These are phyloP conservation scores for Gadus macrocephalus DNA, from an alignment of 2,113 vertebrate genomes.

Conservation along the genomic window DNA sequence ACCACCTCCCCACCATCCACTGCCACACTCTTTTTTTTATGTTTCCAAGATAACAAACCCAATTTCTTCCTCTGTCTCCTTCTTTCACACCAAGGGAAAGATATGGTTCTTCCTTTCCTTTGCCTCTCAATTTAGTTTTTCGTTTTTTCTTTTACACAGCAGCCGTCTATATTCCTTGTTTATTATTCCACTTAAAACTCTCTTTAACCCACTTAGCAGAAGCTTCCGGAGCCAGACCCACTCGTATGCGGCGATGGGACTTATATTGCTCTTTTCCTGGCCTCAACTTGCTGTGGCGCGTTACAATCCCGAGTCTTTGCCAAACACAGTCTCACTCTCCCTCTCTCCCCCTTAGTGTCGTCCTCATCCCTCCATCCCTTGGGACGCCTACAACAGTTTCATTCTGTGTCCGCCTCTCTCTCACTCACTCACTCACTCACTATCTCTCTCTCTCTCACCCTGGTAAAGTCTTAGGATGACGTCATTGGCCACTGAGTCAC, in stretches of 20 bases:
- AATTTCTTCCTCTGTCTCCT: slow-evolving; percentile 51
- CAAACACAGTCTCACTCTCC: background rate
- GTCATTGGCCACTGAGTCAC: slow-evolving; percentile 55
- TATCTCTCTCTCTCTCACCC: slow-evolving; percentile 43
- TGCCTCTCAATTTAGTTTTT: slow-evolving; percentile 21
- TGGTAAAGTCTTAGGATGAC: slow-evolving; percentile 55
- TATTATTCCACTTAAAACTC: slow-evolving; percentile 55
- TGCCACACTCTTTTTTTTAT: slow-evolving; percentile 17
- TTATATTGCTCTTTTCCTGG: slow-evolving; percentile 18
- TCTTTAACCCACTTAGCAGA: slow-evolving; percentile 62
- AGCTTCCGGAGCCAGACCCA: background rate
- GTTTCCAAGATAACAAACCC: slow-evolving; percentile 61
- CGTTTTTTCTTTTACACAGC: slow-evolving; percentile 37
- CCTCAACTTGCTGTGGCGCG: background rate
- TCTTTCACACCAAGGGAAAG: slow-evolving; percentile 33
- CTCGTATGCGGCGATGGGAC: background rate
- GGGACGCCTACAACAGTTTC: too few relatives aligned
- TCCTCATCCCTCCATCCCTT: slow-evolving; percentile 43
- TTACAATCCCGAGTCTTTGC: background rate
- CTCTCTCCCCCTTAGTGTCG: slow-evolving; percentile 46
- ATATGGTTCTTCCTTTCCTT: slow-evolving; percentile 42
- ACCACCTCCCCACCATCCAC: slow-evolving; percentile 27
- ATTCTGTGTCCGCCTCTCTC: background rate
- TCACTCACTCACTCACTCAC: background rate
- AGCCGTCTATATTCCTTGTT: slow-evolving; percentile 30